Evolutionary conservation across 2,888 invertebrate species (phyloP), one percentile per base, ranked within the genome.

Genomic region (Brachyptera putata): DNA sequence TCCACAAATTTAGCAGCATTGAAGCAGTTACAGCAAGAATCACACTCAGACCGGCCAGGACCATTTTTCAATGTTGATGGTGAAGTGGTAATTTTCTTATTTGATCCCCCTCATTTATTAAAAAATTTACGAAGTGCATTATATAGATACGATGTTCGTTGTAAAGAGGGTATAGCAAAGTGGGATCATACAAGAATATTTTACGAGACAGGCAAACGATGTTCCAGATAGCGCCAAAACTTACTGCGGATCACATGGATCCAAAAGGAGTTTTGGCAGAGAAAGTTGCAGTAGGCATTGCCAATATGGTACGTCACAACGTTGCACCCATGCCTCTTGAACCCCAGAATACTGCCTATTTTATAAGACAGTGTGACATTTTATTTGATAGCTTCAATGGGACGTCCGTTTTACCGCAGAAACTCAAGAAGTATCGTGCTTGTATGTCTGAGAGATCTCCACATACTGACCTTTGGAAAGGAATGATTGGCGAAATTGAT

Each of bases 21-120:
- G 14, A 34, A 36, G n/a, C 14, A 21, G 9, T 14, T 30, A 16
- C 37, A 56, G 13, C 7, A 26, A 9, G 22, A 36, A 16, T 25
- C 36, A 13, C 13, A 41, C 14, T 3, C 41, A 4, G 41, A 39
- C 11, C 24, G 39, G 7, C 1, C 41, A 11, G 25, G 56, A 1
- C 41, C 37, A 37, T 37, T 37, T 11, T 56, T 56, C 41, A 24
- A 22, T 5, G 4, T 46, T 13, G 21, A 48, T 14, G 37, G 48
- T 1, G 11, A 48, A 13, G 39, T 48, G 25, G 55, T 62, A 5
- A 55, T 59, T 2, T 39, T n/a, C n/a, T 18, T 62, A 24, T 62
- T 48, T 25, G 62, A 62, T 30, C 37, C 59, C 21, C 59, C 48
- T 5, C 49, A 59, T 9, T 22, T 62, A 13, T 30, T 62, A n/a